These are phyloP conservation scores for Xiphophorus maculatus DNA, from an alignment of 2,113 vertebrate species.

Conservation along the genomic window DNA sequence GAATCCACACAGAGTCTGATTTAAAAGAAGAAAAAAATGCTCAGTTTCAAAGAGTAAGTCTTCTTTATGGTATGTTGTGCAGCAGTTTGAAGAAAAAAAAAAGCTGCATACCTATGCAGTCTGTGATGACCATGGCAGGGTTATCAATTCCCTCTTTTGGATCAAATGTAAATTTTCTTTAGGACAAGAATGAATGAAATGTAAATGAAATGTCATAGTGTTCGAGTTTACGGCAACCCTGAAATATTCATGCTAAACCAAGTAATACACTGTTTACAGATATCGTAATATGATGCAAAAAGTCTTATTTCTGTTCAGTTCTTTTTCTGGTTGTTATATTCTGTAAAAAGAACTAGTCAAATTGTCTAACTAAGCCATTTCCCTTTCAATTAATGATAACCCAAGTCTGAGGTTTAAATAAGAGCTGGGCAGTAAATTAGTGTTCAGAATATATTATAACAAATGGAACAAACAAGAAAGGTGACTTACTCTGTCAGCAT, in stretches of 20 bases:
- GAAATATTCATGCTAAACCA: not conserved
- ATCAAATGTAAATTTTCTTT: constrained; percentile 90
- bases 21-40: constrained; percentile 9
- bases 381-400: not conserved
- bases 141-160: constrained; percentile 94
- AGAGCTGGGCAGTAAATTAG: not conserved
- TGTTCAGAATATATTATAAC: not conserved
- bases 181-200: constrained; percentile 15
- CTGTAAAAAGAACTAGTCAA: not conserved
- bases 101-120: constrained; percentile 81
- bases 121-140: constrained; percentile 87
- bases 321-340: not conserved
- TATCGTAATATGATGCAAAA: not conserved
- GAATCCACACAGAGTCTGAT: constrained; percentile 28
- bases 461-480: constrained; percentile 12
- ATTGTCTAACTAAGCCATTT: too few species aligned
- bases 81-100: not conserved
- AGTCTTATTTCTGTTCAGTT: not conserved
- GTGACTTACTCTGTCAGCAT: constrained; percentile 68
- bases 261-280: not conserved
- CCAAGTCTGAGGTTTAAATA: not conserved
- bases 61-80: not conserved
- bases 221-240: not conserved
- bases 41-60: not conserved
- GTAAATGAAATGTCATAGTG: not conserved